Evolutionary conservation across 2,797 vertebrate genomes (phyloP).

Genomic region (Myotis vivesi): DNA sequence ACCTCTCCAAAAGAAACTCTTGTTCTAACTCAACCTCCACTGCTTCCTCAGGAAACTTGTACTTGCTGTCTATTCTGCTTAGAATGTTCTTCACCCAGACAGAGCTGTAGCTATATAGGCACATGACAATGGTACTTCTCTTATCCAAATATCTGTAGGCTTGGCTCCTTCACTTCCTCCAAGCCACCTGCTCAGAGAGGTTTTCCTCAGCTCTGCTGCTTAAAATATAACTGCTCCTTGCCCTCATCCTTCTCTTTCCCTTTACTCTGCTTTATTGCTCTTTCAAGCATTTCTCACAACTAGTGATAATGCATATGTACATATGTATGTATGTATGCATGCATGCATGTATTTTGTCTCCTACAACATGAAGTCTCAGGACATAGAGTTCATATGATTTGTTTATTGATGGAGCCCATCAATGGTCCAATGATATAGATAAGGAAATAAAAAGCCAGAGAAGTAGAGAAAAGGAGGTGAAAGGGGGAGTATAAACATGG

Average conservation of each 20-base stretch:
- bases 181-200: background rate
- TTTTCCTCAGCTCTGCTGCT: background rate
- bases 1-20: background rate
- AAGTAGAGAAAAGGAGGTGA: background rate
- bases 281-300: background rate
- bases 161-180: background rate
- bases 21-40: background rate
- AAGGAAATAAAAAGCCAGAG: background rate
- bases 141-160: background rate
- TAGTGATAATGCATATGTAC: background rate
- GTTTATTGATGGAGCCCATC: background rate
- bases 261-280: background rate
- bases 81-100: background rate
- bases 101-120: accelerated
- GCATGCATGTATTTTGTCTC: background rate
- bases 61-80: background rate
- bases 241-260: background rate
- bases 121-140: background rate
- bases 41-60: background rate
- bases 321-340: background rate
- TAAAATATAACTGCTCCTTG: background rate
- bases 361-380: background rate
- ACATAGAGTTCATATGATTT: background rate
- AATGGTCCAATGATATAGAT: background rate
- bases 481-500: background rate